These are phyloP conservation scores for Lemur catta DNA, from an alignment of 2,797 vertebrate species.

Conservation along the genomic window DNA sequence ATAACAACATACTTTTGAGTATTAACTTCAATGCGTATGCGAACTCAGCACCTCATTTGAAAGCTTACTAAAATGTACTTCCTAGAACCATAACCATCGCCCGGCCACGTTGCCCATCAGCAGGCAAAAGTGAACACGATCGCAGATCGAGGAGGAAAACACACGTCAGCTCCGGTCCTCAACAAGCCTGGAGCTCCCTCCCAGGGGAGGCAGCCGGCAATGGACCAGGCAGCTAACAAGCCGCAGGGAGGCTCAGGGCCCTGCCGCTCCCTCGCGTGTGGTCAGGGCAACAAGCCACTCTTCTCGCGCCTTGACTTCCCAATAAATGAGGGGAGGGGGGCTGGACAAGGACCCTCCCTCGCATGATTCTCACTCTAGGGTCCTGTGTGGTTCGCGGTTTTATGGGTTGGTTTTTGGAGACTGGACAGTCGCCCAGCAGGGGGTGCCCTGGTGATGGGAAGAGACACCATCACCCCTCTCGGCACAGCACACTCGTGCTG, in stretches of 20 bases:
- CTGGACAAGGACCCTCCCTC: background rate
- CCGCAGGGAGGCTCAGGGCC: rapidly evolving
- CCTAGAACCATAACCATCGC: background rate
- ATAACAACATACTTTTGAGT: background rate
- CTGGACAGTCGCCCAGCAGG: background rate
- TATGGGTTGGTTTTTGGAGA: background rate
- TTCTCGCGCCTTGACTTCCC: background rate
- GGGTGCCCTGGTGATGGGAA: background rate
- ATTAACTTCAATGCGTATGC: background rate
- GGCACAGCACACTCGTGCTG: background rate
- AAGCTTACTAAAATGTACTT: background rate
- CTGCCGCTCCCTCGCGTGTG: background rate
- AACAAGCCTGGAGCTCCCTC: background rate
- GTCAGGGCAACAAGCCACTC: background rate
- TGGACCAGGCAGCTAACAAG: background rate
- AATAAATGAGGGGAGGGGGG: background rate
- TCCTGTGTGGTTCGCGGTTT: background rate
- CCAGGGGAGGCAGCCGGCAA: no score
- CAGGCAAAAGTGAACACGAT: background rate
- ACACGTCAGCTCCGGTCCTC: background rate
- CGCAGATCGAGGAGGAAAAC: background rate
- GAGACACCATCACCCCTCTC: background rate
- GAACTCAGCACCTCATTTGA: background rate
- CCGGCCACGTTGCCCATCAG: background rate
- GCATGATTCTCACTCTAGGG: background rate